Evolutionary conservation across 2,113 vertebrate genomes (phyloP), one percentile per base, ranked within the genome.

Genomic region (Phaethornis superciliosus): DNA sequence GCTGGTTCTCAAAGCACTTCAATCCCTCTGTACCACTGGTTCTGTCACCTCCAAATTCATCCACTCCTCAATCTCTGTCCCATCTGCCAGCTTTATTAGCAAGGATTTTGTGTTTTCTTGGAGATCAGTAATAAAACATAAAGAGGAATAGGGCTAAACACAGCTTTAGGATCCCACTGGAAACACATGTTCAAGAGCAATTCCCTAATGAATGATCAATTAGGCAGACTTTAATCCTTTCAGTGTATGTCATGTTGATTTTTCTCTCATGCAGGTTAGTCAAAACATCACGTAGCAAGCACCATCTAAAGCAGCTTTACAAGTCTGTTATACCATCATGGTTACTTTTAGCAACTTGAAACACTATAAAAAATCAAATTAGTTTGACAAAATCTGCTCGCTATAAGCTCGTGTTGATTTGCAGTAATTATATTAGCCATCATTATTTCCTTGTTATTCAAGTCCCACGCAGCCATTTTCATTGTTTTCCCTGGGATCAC

Each of bases 401-500:
- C 65, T 84, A 4, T 81, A 84, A 89, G 58, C 56, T 40, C 1
- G 1, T 89, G 91, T 89, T 96, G 86, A 90, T 78, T 85, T 58
- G 62, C 15, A 7, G 82, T 96, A 95, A 94, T 95, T 96, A 63
- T 82, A 90, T 94, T 95, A 91, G 56, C 85, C 56, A 74, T 78
- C 86, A 86, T 92, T 96, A 89, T 86, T 95, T 95, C 88, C 40
- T 90, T 95, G 93, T 95, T 96, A 95, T 95, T 93, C 91, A 93
- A 95, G 47, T 91, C 60, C 47, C 52, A 81, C 76, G 93, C 85
- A 90, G 54, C 89, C 79, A 56, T 95, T 93, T 93, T 89, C 89
- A 90, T 93, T 95, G 54, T 95, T 94, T 95, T 90, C 33, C 83
- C 68, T 90, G 71, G 2, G 5, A 92, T 94, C 83, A 60, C 78